A percentile compares a stretch with the other conserved stretches of the same genome.
These are phyloP conservation scores for Papilio glaucus DNA, from an alignment of 1,140 invertebrate species.

Conservation along the genomic window DNA sequence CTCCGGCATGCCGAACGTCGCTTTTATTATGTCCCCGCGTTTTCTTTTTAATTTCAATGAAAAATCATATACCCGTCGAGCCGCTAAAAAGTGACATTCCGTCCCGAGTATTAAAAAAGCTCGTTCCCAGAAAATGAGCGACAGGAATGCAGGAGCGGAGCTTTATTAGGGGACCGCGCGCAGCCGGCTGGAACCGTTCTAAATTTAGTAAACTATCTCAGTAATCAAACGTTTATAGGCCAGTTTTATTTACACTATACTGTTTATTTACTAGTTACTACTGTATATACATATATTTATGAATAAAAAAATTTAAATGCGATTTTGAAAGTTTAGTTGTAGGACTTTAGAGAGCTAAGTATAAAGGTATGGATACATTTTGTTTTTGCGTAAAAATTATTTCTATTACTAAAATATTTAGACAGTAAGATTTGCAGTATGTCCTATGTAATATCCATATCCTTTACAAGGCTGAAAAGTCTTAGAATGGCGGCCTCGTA, in stretches of 20 bases:
- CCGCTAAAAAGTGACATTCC: slow-evolving; percentile 69
- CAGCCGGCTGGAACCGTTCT: slow-evolving; percentile 44
- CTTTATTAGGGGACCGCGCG: slow-evolving; percentile 62
- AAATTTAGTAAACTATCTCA: slow-evolving; percentile 38
- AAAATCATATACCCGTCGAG: slow-evolving; percentile 72
- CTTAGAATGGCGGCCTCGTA: no score
- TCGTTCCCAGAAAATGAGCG: slow-evolving; percentile 75
- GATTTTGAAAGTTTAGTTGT: background rate
- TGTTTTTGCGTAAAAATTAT: no score
- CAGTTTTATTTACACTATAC: slow-evolving; percentile 19
- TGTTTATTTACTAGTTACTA: background rate
- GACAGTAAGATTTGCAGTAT: no score
- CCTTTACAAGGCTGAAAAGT: no score
- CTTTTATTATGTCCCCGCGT: slow-evolving; percentile 63
- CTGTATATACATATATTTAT: no score
- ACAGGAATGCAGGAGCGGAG: slow-evolving; percentile 68
- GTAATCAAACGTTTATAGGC: slow-evolving; percentile 32
- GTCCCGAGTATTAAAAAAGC: slow-evolving; percentile 59
- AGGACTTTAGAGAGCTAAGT: no score
- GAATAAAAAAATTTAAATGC: background rate
- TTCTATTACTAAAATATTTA: no score
- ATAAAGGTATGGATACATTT: no score
- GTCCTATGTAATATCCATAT: no score
- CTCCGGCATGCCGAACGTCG: slow-evolving; percentile 54
- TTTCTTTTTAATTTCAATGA: slow-evolving; percentile 79